Conservation (phyloP, 2,113 vertebrate species). For the Clarias magur region DNA sequence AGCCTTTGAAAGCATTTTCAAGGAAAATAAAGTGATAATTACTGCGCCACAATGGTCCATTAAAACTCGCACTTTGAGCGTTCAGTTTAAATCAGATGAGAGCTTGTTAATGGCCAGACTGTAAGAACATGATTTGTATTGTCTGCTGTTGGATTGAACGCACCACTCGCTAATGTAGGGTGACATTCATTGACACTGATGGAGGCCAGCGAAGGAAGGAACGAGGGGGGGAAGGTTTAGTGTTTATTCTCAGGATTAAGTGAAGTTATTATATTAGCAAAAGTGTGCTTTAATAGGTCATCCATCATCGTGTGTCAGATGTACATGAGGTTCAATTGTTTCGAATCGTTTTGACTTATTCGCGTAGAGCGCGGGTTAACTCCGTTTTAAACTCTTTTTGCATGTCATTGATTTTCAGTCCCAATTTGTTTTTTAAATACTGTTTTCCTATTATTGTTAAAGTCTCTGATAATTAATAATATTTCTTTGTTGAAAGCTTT, state of each 20-base stretch:
- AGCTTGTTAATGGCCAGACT: constrained; percentile 26
- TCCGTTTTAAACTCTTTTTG: not conserved
- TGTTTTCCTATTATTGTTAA: not conserved
- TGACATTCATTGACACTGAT: constrained; percentile 24
- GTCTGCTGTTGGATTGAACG: constrained; percentile 34
- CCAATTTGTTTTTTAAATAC: not conserved
- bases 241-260: constrained; percentile 42
- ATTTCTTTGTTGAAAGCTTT: not conserved
- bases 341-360: not conserved
- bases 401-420: not conserved
- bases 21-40: not conserved
- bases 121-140: constrained; percentile 41
- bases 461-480: no score
- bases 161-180: constrained; percentile 30
- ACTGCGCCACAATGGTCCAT: constrained; percentile 22
- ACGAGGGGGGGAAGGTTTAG: not conserved
- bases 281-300: constrained; percentile 21
- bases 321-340: not conserved
- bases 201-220: constrained; percentile 4
- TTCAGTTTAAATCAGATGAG: constrained; percentile 25
- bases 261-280: constrained; percentile 31
- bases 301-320: not conserved
- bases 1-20: constrained; percentile 12
- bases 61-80: constrained; percentile 18
- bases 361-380: not conserved